Evolutionary conservation across 1,140 invertebrate genomes (phyloP).

Genomic region (Psilanteris sp.): DNA sequence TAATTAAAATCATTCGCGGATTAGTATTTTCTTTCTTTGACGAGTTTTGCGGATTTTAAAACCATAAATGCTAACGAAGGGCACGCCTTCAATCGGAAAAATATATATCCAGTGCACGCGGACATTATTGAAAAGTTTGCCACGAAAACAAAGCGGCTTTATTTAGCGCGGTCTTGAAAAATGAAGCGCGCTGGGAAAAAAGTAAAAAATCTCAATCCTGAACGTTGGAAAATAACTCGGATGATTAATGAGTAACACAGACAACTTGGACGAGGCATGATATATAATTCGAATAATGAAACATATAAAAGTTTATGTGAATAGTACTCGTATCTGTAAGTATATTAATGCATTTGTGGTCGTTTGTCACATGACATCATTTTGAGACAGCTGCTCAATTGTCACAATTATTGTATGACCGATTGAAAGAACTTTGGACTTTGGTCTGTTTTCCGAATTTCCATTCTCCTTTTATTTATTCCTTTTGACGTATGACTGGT

Average conservation of each 20-base stretch:
- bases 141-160: slow-evolving; percentile 12
- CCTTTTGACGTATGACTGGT: too few relatives aligned
- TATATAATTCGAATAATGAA: slow-evolving; percentile 52
- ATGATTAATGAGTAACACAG: slow-evolving; percentile 40
- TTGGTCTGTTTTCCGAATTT: too few relatives aligned
- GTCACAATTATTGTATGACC: slow-evolving; percentile 36
- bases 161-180: slow-evolving; percentile 13
- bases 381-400: slow-evolving; percentile 52
- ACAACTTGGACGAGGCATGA: slow-evolving; percentile 26
- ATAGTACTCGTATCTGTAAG: slow-evolving; percentile 12
- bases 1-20: background rate
- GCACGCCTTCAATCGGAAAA: slow-evolving; percentile 4
- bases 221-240: slow-evolving; percentile 29
- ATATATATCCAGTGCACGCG: background rate
- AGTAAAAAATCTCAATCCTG: background rate
- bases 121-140: slow-evolving; percentile 10
- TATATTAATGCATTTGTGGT: slow-evolving; percentile 1
- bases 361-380: slow-evolving; percentile 50
- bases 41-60: background rate
- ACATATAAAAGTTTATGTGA: slow-evolving; percentile 39
- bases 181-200: background rate
- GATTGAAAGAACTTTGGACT: slow-evolving; percentile 21
- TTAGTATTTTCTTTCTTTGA: slow-evolving; percentile 8
- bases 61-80: background rate
- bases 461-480: too few relatives aligned